Percentiles rank a stretch among this genome's conserved stretches.
Conservation (phyloP, 2,113 vertebrate genomes). For the Dinomys branickii region DNA sequence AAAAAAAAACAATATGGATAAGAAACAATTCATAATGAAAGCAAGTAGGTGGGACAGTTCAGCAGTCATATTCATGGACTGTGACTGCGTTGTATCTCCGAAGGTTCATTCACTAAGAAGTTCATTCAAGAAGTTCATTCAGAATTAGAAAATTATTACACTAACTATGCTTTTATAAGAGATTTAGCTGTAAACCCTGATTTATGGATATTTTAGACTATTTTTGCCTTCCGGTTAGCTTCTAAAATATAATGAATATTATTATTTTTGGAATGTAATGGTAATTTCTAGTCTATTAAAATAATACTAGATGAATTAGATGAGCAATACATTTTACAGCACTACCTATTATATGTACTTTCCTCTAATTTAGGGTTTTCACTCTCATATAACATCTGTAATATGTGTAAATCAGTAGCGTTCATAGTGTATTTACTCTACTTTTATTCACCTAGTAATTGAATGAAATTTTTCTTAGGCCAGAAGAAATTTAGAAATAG, state of each 20-base stretch:
- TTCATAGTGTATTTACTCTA: conserved; percentile 59
- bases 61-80: not conserved
- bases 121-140: not conserved
- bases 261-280: conserved; percentile 61
- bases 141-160: conserved; percentile 50
- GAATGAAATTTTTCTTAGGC: conserved; percentile 44
- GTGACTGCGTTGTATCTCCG: not conserved
- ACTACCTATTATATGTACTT: not conserved
- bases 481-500: conserved; percentile 31
- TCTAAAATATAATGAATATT: conserved; percentile 23
- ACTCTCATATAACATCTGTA: conserved; percentile 52
- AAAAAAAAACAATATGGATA: not conserved
- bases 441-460: conserved; percentile 50
- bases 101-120: not conserved
- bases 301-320: not conserved
- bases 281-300: conserved; percentile 57
- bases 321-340: not conserved
- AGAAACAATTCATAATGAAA: conserved; percentile 4
- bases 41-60: conserved; percentile 62
- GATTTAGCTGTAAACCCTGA: not conserved
- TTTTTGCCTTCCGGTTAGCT: conserved; percentile 46
- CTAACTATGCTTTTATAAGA: conserved; percentile 42
- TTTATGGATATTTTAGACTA: conserved; percentile 37
- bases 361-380: conserved; percentile 62
- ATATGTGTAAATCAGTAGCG: conserved; percentile 49